Base-by-base conservation (phyloP, 2,797 vertebrate species). In the Onychomys arenicola region DNA sequence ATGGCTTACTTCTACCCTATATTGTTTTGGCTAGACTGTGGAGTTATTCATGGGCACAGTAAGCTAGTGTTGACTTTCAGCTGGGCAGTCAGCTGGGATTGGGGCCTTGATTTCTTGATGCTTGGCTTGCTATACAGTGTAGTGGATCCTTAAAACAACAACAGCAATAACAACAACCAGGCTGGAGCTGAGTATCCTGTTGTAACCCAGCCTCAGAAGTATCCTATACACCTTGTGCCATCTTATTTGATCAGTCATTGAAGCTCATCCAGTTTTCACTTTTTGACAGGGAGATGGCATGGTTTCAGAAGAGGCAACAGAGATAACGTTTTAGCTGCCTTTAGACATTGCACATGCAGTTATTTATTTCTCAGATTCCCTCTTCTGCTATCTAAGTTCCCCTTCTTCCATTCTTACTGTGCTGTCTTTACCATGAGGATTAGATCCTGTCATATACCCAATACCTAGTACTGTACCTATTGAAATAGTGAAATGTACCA, bases 401-500 rank as follows among this genome's bases (percentile, higher is more conserved):
- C 81, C 13, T 89, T 85, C 43, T 93, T 90, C 59, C 73, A 37
- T 86, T 91, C 9, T 29, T 9, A 27, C 57, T 93, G 71, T 88
- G 40, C 4, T 25, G 27, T 78, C 14, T 81, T 34, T 95, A 80
- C 83, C 71, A n/a, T 37, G 63, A 65, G 77, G 69, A 19, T 80
- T 93, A 78, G 9, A 46, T 46, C 46, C n/a, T 94, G 40, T 78
- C 55, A 55, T 73, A 29, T 80, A 76, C n/a, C 65, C 32, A 73
- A 37, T 82, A 71, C 37, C 52, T 89, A 71, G 78, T 67, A 71
- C 43, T 34, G 34, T 89, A 46, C 19, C 29, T 59, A 19, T 71
- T 93, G 78, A 94, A 85, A 82, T 93, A 32, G 91, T 93, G 78
- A 91, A 91, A 73, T 71, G 17, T 71, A 21, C n/a, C 17, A 71